Conservation (phyloP, 2,888 invertebrate genomes). For the Amphipyra tragopoginis region DNA sequence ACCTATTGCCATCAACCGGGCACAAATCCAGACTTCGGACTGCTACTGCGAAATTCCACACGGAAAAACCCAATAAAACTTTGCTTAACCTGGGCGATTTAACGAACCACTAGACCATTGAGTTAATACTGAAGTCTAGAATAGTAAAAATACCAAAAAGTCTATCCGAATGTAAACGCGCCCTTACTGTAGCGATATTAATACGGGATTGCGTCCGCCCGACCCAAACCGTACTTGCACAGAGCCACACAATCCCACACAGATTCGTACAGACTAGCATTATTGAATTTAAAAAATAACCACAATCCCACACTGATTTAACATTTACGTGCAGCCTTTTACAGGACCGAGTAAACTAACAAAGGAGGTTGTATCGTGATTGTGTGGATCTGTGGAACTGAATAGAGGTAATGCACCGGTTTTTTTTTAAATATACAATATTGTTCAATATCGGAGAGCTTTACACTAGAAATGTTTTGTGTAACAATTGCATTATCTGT, state of each 20-base stretch:
- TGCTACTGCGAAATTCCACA: too few relatives aligned
- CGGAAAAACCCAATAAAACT: too few relatives aligned
- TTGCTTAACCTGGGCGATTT: too few relatives aligned
- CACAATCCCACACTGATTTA: conserved; percentile 52
- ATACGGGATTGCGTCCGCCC: conserved; percentile 52
- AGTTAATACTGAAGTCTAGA: too few relatives aligned
- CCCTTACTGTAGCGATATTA: conserved; percentile 46
- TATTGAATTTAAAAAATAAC: conserved; percentile 61
- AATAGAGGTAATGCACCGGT: conserved; percentile 31
- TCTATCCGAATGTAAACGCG: conserved; percentile 19
- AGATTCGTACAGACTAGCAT: conserved; percentile 4
- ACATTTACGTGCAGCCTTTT: conserved; percentile 53
- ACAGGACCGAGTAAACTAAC: conserved; percentile 33
- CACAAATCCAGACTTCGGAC: too few relatives aligned
- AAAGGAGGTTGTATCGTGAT: conserved; percentile 32
- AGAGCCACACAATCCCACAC: conserved; percentile 20
- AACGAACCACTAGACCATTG: too few relatives aligned
- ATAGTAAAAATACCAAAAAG: too few relatives aligned
- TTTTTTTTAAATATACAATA: conserved; percentile 43
- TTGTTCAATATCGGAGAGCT: conserved; percentile 26
- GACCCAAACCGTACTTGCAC: conserved; percentile 24
- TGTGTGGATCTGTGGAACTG: conserved; percentile 16
- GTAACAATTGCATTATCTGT: not conserved
- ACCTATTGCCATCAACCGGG: too few relatives aligned
- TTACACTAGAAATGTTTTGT: conserved; percentile 18